Base-by-base conservation (phyloP, 2,797 vertebrate genomes). In the Coregonus ussuriensis region DNA sequence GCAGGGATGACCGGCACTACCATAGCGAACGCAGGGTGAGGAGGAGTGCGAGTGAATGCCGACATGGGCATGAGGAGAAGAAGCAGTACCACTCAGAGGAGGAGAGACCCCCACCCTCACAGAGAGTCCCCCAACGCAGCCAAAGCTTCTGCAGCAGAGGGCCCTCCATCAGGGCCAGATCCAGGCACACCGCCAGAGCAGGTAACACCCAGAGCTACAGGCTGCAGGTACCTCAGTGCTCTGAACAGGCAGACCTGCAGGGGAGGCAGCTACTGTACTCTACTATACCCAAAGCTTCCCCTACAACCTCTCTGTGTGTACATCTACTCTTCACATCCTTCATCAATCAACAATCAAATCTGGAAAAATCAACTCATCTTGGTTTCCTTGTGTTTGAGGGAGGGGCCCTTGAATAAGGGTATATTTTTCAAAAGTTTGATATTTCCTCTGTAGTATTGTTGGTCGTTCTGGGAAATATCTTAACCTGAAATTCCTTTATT, bases 121-220 rank as follows among this genome's bases (percentile, higher is more conserved):
- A 76, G 81, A 89, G 88, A 82, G 74, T 71, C 14, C 75, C 85
- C 1, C 89, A 79, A 78, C 89, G 79, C 77, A 92, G 86, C 86
- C 91, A 89, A 75, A 92, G 91, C 84, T 83, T 91, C 78, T 82
- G 88, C 85, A 82, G 81, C 88, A 84, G 83, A 67, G 47, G 84
- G 84, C 79, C 62, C 74, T 83, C 88, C 65, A 18, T 83, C 84
- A 86, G 88, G 86, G 35, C 80, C 77, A 84, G 88, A 85, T 87
- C 84, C 11, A 86, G 82, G 74, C 73, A 41, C 77, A 16, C 56
- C 56, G n/a, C 74, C 59, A 79, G 83, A 83, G 86, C 92, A 95
- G 94, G 94, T 95, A 94, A 94, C 86, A 11, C 37, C 56, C 75
- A 72, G 14, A 69, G 79, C 83, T 37, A 29, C 84, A 67, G 37